Conservation (phyloP, 2,888 invertebrate species). For the Cataglyphis albicans region DNA sequence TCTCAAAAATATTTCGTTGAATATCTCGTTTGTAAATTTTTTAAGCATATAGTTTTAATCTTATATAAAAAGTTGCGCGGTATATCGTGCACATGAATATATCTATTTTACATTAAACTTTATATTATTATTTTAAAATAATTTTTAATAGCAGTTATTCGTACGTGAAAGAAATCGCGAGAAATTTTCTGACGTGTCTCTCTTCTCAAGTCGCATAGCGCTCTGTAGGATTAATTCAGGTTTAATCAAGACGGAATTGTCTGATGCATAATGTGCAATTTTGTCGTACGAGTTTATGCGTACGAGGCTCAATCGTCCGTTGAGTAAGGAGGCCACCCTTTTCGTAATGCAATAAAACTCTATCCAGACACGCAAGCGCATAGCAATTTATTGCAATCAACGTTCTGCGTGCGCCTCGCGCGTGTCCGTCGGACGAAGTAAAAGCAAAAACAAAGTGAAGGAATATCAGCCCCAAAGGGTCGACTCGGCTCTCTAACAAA, state of each 20-base stretch:
- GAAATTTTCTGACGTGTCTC: not conserved
- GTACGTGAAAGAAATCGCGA: not conserved
- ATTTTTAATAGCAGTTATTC: not conserved
- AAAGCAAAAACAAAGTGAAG: slow-evolving; percentile 59
- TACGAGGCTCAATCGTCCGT: slow-evolving; percentile 37
- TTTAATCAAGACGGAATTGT: slow-evolving; percentile 48
- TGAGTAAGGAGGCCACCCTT: slow-evolving; percentile 42
- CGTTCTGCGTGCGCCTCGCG: slow-evolving; percentile 73
- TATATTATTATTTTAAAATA: not conserved
- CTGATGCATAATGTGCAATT: slow-evolving; percentile 44
- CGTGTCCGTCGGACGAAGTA: slow-evolving; percentile 55
- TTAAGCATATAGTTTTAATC: not conserved
- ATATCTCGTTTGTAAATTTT: not conserved
- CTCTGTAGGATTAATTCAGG: slow-evolving; percentile 7
- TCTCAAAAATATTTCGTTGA: not conserved
- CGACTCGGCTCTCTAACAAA: slow-evolving; percentile 49
- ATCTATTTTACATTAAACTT: not conserved
- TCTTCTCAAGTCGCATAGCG: not conserved
- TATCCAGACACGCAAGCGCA: slow-evolving; percentile 74
- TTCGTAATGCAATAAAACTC: slow-evolving; percentile 48
- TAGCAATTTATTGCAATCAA: slow-evolving; percentile 82
- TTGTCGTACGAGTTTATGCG: slow-evolving; percentile 52
- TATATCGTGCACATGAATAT: not conserved
- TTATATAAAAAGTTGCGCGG: not conserved
- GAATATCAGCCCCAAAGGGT: slow-evolving; percentile 55